Evolutionary conservation across 2,113 vertebrate species (phyloP).

Genomic region (Ceratotherium simum): DNA sequence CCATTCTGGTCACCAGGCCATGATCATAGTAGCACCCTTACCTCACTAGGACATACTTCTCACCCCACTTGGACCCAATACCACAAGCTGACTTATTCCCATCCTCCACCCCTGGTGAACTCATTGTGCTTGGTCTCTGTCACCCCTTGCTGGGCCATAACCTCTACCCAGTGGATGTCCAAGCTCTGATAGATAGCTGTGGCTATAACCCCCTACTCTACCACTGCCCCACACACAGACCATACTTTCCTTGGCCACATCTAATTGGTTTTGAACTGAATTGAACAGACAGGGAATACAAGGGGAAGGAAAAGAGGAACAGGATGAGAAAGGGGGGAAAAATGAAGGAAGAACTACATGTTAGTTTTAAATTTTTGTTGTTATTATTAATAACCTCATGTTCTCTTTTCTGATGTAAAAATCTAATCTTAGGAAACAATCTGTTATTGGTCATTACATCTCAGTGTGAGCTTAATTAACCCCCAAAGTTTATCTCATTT

Average conservation of each 20-base stretch:
- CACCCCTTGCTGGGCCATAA: fast-evolving
- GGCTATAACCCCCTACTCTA: too few relatives aligned
- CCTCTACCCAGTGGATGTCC: too few relatives aligned
- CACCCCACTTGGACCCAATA: neutral
- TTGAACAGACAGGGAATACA: neutral
- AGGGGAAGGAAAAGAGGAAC: neutral
- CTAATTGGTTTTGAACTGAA: neutral
- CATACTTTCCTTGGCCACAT: neutral
- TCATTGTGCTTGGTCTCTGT: neutral
- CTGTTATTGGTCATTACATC: neutral
- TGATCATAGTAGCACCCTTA: neutral
- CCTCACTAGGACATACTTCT: neutral
- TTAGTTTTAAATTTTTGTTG: neutral
- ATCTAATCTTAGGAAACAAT: neutral
- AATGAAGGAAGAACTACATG: fast-evolving
- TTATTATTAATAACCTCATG: neutral
- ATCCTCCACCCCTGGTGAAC: fast-evolving
- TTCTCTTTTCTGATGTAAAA: neutral
- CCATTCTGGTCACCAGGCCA: neutral
- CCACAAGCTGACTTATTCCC: fast-evolving
- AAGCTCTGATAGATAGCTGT: neutral
- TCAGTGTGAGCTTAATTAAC: neutral
- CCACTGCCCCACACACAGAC: too few relatives aligned
- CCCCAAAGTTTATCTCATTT: neutral
- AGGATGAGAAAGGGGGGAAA: neutral